These are phyloP conservation scores for Proales similis DNA, from an alignment of 1,140 invertebrate genomes.

Conservation along the genomic window DNA sequence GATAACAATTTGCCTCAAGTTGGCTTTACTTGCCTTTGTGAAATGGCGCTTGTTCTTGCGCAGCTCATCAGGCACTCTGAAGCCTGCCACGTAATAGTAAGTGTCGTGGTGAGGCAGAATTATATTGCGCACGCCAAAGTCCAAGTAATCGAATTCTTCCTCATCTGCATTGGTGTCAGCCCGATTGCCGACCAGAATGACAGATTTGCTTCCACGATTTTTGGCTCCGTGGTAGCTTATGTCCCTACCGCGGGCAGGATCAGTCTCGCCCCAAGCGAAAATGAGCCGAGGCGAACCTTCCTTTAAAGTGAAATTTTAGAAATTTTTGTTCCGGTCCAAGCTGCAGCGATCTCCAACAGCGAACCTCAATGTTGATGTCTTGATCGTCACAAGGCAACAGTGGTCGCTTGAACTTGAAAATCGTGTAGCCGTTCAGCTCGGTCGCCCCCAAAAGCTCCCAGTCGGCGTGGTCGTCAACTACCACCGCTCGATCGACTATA, in stretches of 20 bases:
- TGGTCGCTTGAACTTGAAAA: conserved; percentile 40
- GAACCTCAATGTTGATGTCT: conserved; percentile 40
- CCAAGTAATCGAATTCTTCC: conserved; percentile 9
- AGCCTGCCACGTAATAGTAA: conserved; percentile 19
- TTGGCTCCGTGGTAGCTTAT: conserved; percentile 25
- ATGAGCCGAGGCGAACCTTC: conserved; percentile 31
- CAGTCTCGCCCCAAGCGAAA: conserved; percentile 24
- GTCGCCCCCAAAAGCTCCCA: conserved; percentile 39
- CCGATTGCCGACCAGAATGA: not conserved
- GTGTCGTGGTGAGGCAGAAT: conserved; percentile 23
- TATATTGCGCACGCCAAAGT: conserved; percentile 1
- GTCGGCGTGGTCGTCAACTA: conserved; percentile 41
- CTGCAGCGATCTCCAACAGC: no score
- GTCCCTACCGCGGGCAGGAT: conserved; percentile 11
- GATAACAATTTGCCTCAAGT: no score
- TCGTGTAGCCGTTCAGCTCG: conserved; percentile 41
- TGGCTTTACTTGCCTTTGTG: no score
- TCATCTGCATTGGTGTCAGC: not conserved
- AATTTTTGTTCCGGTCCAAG: no score
- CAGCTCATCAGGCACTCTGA: conserved; percentile 13
- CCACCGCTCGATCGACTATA: conserved; percentile 38
- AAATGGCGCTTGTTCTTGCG: conserved; percentile 11
- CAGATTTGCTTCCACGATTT: conserved; percentile 12
- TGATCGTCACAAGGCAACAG: conserved; percentile 42
- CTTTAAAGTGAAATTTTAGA: no score